Conservation (phyloP, 2,888 invertebrate species). For the Caenorhabditis virilis region DNA sequence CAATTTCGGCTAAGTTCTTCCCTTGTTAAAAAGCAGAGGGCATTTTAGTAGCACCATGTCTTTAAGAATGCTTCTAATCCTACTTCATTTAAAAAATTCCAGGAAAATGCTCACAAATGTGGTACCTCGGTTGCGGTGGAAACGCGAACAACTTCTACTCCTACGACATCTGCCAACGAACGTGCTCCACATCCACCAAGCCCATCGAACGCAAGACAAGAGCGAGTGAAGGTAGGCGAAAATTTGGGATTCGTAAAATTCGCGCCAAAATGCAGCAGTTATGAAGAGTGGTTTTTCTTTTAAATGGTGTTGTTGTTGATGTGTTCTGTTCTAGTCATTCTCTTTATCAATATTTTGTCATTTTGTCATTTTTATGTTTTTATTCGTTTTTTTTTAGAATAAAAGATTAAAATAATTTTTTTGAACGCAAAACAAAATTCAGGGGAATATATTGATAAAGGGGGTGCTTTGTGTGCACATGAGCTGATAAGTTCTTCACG, state of each 20-base stretch:
- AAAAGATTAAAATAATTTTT: too few species aligned
- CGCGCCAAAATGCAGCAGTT: conserved; percentile 32
- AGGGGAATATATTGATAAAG: too few species aligned
- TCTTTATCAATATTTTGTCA: too few species aligned
- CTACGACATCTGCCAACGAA: conserved; percentile 46
- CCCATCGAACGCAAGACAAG: conserved; percentile 35
- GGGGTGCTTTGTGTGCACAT: too few species aligned
- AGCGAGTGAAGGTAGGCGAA: conserved; percentile 44
- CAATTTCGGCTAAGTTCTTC: too few species aligned
- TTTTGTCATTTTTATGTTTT: too few species aligned
- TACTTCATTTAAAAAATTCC: conserved; percentile 25
- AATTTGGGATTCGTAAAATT: conserved; percentile 33
- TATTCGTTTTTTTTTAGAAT: too few species aligned
- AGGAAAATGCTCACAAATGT: conserved; percentile 63
- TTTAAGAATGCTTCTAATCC: too few species aligned
- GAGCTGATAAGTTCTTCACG: too few species aligned
- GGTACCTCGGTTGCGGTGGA: conserved; percentile 66
- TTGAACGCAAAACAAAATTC: too few species aligned
- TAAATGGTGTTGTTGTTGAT: conserved; percentile 11
- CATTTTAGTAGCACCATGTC: too few species aligned
- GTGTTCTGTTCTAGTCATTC: conserved; percentile 17
- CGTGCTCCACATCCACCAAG: conserved; percentile 16
- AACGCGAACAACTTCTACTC: conserved; percentile 58
- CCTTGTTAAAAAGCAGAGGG: too few species aligned
- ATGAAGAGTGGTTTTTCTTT: conserved; percentile 6